Base-by-base conservation (phyloP, 2,888 invertebrate species). In the Cyaniris semiargus region DNA sequence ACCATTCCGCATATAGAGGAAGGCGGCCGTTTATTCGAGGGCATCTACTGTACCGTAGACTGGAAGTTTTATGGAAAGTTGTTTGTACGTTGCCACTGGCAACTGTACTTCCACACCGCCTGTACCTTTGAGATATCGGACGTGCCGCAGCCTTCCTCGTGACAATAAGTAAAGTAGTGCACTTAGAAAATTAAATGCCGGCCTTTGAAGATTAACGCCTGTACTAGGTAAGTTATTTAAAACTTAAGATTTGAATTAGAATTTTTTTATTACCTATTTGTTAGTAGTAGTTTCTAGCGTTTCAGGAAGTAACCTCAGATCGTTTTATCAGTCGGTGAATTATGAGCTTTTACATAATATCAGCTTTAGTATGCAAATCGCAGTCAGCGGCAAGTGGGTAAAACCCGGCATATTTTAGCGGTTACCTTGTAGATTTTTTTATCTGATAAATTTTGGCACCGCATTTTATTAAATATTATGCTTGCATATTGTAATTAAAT, bases 61-160 rank as follows among this genome's bases (percentile, higher is more conserved):
- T 88, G 85, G 85, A 87, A 84, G 85, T 89, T 89, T 86, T 88
- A 87, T 88, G 86, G 84, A 85, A 86, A 88, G 91, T 90, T 93
- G 93, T 93, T 93, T 89, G 86, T 86, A 86, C 89, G 93, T 93
- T 90, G 93, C 89, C 90, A 88, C 81, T 83, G 87, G 92, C 93
- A 93, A 94, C 93, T 87, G 87, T 85, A 88, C 89, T 86, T 86
- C 87, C 85, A 91, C 88, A 92, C 90, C 90, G 86, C 84, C 86
- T 86, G 86, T 86, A 86, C 83, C 85, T 66, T 66, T 83, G 84
- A 86, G 86, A 84, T 81, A 86, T 83, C 87, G 86, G 86, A 86
- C 90, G 89, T 87, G 85, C 83, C 85, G 79, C 80, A 83, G 84
- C 84, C 89, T 88, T 90, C 88, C 87, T 89, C 80, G 81, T 81